Evolutionary conservation across 2,888 invertebrate species (phyloP).

Genomic region (Acronicta psi): DNA sequence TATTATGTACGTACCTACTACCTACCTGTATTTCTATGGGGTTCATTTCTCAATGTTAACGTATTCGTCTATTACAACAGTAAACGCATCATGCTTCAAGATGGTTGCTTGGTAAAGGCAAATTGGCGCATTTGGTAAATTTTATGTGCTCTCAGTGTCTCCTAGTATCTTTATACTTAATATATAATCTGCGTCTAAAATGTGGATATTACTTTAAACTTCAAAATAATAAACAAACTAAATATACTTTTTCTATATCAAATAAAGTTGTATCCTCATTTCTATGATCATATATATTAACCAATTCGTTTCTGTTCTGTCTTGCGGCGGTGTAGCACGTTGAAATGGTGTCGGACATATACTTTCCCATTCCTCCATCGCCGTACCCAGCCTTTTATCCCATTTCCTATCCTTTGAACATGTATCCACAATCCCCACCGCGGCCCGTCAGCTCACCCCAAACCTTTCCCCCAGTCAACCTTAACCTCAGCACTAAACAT

Average conservation of each 20-base stretch:
- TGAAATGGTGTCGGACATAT: conserved; percentile 93
- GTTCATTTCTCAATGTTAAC: conserved; percentile 41
- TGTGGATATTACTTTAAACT: conserved; percentile 51
- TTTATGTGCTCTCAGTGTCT: conserved; percentile 68
- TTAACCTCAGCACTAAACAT: conserved; percentile 73
- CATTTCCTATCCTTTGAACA: conserved; percentile 86
- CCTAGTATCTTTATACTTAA: conserved; percentile 50
- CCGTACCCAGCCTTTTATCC: conserved; percentile 84
- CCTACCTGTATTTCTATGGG: conserved; percentile 18
- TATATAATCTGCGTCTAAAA: conserved; percentile 48
- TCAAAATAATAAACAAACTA: too few species aligned
- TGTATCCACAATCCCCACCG: conserved; percentile 76
- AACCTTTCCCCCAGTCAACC: conserved; percentile 69
- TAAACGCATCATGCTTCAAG: conserved; percentile 77
- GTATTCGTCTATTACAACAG: conserved; percentile 62
- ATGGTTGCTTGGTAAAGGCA: conserved; percentile 77
- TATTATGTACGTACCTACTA: conserved; percentile 16
- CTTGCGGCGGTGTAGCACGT: conserved; percentile 90
- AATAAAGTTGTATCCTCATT: conserved; percentile 53
- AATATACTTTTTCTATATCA: too few species aligned
- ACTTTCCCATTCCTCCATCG: conserved; percentile 89
- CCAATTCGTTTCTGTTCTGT: conserved; percentile 86
- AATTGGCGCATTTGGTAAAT: conserved; percentile 80
- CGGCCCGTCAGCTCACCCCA: conserved; percentile 77
- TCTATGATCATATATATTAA: conserved; percentile 72